A percentile compares a stretch with the other conserved stretches of the same genome.
phyloP scores from a whole-genome alignment of 2,113 vertebrate species.

The Oncorhynchus clarkii region DNA sequence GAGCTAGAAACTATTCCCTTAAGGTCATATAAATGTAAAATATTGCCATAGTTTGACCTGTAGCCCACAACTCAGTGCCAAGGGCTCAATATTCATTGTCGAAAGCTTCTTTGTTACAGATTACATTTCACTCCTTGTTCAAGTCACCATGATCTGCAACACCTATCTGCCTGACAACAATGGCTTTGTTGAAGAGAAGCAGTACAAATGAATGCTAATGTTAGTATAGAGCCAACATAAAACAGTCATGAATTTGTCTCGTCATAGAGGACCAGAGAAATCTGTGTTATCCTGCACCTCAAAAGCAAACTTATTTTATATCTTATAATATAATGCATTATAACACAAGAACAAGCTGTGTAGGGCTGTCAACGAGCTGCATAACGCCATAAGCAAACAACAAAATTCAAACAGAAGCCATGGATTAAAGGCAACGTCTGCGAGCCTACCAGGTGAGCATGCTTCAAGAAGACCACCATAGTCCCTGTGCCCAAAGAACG shows the following conservation, averaged over 20 bases:
- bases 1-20: conserved; percentile 17
- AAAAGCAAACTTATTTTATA: not conserved
- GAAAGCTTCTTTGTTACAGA: conserved; percentile 8
- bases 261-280: not conserved
- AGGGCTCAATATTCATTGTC: conserved; percentile 23
- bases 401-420: too few relatives aligned
- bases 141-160: not conserved
- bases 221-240: not conserved
- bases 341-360: too few relatives aligned
- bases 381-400: too few relatives aligned
- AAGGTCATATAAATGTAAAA: conserved; percentile 28
- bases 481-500: too few relatives aligned
- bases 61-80: not conserved
- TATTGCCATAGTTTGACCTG: conserved; percentile 24
- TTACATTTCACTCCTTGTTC: conserved; percentile 8
- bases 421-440: too few relatives aligned
- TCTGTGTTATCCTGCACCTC: not conserved
- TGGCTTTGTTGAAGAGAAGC: not conserved
- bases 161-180: not conserved
- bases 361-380: too few relatives aligned
- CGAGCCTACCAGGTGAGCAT: too few relatives aligned
- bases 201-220: not conserved
- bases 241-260: not conserved
- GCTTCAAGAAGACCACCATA: too few relatives aligned
- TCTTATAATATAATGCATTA: not conserved